These are phyloP conservation scores for Ornithoptera priamus DNA, from an alignment of 2,888 invertebrate genomes.

Conservation along the genomic window DNA sequence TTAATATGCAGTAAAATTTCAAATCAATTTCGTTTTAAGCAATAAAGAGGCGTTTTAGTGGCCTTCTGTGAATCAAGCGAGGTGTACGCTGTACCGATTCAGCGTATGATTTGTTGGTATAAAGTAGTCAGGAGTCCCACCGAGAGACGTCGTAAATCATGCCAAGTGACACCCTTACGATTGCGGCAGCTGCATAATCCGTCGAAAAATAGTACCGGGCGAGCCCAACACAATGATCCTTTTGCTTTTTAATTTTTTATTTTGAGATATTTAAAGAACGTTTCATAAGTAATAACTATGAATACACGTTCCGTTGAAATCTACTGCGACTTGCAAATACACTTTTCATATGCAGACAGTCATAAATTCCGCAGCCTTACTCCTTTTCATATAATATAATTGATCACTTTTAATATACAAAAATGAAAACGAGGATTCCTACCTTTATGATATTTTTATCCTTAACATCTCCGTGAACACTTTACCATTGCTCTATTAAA, in stretches of 20 bases:
- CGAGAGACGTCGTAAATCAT: slow-evolving; percentile 71
- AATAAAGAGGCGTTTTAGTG: slow-evolving; percentile 66
- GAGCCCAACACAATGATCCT: slow-evolving; percentile 38
- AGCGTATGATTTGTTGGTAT: slow-evolving; percentile 66
- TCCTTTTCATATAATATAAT: slow-evolving; percentile 8
- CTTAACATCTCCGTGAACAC: neutral
- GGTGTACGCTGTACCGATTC: slow-evolving; percentile 47
- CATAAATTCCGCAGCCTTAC: slow-evolving; percentile 3
- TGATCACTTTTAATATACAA: slow-evolving; percentile 4
- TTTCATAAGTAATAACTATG: slow-evolving; percentile 38
- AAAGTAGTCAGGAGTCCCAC: slow-evolving; percentile 62
- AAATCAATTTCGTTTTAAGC: slow-evolving; percentile 72
- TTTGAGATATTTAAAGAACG: slow-evolving; percentile 30
- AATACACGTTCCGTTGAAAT: slow-evolving; percentile 14
- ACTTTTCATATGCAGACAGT: slow-evolving; percentile 14
- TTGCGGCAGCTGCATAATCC: slow-evolving; percentile 58
- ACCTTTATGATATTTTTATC: neutral
- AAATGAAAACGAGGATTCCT: neutral
- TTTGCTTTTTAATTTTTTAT: slow-evolving; percentile 16
- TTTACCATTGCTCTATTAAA: neutral
- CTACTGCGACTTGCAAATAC: slow-evolving; percentile 12
- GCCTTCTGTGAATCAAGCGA: slow-evolving; percentile 60
- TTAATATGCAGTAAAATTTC: slow-evolving; percentile 76
- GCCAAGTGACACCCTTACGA: slow-evolving; percentile 59
- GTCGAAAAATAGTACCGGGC: slow-evolving; percentile 55